Base-by-base conservation (phyloP, 2,888 invertebrate genomes). In the Eledona agricola region DNA sequence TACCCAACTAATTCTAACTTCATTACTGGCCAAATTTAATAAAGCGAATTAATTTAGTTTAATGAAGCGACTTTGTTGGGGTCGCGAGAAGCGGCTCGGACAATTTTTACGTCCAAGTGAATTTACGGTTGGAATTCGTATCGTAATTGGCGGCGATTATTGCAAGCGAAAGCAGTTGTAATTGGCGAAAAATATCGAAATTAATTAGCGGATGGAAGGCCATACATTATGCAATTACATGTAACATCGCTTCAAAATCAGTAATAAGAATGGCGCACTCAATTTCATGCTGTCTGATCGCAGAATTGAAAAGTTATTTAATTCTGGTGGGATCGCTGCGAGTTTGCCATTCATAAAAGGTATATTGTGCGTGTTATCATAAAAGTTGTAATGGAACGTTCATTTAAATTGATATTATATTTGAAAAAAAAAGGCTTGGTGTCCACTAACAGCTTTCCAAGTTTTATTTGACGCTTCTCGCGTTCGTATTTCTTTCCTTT, bases 11-110 rank as follows among this genome's bases (percentile, higher is more conserved):
- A 43, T 12, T 31, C 1, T 10, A 1, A 29, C 4, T 29, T 29
- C 12, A 20, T 20, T 43, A 31, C 40, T 16, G 17, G 40, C n/a
- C 11, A 22, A 32, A 43, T 43, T 32, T 37, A 47, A 47, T 47
- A 10, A 47, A 37, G 19, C 9, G 23, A 43, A 51, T 51, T 37
- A 51, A 51, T 51, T 51, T 37, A 51, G 45, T 51, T n/a, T n/a
- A n/a, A n/a, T n/a, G n/a, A n/a, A n/a, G n/a, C n/a, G n/a, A n/a
- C n/a, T n/a, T n/a, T n/a, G n/a, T n/a, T n/a, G n/a, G n/a, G n/a
- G n/a, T n/a, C n/a, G n/a, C n/a, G n/a, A n/a, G n/a, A n/a, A n/a
- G n/a, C n/a, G n/a, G n/a, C n/a, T n/a, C n/a, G n/a, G n/a, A n/a
- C n/a, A n/a, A n/a, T n/a, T n/a, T n/a, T n/a, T n/a, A n/a, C n/a